These are phyloP conservation scores for Chromis chromis DNA, from an alignment of 2,797 vertebrate genomes.

Conservation along the genomic window DNA sequence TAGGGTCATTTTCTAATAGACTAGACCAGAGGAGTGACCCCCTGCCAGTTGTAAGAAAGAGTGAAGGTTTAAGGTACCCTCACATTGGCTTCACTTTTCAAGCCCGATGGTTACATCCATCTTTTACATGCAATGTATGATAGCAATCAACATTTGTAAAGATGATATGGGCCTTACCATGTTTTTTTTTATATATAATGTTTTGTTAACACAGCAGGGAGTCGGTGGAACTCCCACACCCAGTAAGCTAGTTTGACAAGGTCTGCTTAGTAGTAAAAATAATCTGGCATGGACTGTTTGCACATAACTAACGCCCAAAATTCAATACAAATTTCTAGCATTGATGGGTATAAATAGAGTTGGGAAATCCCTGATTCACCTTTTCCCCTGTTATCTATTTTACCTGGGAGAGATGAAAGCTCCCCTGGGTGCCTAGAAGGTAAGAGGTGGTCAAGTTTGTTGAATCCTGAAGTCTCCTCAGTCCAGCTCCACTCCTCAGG, in stretches of 20 bases:
- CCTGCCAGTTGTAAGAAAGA: too few species aligned
- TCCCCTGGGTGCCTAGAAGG: conserved; percentile 70
- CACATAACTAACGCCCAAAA: too few species aligned
- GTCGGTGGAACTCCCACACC: too few species aligned
- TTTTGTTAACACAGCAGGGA: not conserved
- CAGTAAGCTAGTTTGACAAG: too few species aligned
- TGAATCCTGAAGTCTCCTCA: conserved; percentile 62
- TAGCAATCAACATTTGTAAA: not conserved
- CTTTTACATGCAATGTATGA: too few species aligned
- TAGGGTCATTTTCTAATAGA: too few species aligned
- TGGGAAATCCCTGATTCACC: not conserved
- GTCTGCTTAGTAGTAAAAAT: too few species aligned
- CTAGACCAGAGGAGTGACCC: too few species aligned
- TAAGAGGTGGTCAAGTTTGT: conserved; percentile 35
- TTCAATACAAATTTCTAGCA: not conserved
- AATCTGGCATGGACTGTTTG: too few species aligned
- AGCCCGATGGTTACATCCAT: too few species aligned
- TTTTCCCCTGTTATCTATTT: not conserved
- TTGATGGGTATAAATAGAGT: not conserved
- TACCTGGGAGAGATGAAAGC: conserved; percentile 76
- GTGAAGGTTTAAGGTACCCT: too few species aligned
- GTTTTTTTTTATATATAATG: not conserved
- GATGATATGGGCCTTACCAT: not conserved
- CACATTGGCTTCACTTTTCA: too few species aligned
- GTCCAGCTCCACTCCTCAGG: conserved; percentile 66